phyloP scores from a whole-genome alignment of 2,888 invertebrate genomes.

The Tetranychus piercei region DNA sequence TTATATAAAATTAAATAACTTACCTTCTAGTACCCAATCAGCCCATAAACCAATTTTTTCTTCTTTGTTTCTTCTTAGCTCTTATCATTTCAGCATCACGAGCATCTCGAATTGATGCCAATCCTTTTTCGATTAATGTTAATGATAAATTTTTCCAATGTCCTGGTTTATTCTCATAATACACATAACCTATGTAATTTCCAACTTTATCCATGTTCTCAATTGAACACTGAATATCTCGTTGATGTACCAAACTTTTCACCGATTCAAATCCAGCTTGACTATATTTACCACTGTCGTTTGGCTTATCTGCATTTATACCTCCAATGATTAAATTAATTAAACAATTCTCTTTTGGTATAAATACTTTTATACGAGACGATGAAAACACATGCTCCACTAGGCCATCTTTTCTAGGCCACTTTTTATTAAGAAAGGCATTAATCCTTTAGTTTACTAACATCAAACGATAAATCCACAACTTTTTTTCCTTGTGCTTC shows the following conservation, averaged over 20 bases:
- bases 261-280: conserved; percentile 68
- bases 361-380: conserved; percentile 72
- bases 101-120: conserved; percentile 79
- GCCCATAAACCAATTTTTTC: conserved; percentile 37
- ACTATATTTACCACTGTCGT: conserved; percentile 43
- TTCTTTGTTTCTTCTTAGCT: conserved; percentile 72
- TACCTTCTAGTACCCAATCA: conserved; percentile 29
- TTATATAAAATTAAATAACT: not conserved
- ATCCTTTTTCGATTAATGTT: conserved; percentile 70
- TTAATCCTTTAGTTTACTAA: conserved; percentile 2
- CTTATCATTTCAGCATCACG: conserved; percentile 55
- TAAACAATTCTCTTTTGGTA: conserved; percentile 73
- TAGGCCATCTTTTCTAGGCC: conserved; percentile 56
- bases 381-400: conserved; percentile 96
- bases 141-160: conserved; percentile 71
- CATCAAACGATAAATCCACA: conserved; percentile 6
- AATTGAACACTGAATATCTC: conserved; percentile 61
- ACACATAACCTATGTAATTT: conserved; percentile 80
- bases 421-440: conserved; percentile 14
- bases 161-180: conserved; percentile 37
- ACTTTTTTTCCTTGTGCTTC: conserved; percentile 49
- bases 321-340: conserved; percentile 20
- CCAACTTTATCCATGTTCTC: conserved; percentile 92
- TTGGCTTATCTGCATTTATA: conserved; percentile 17
- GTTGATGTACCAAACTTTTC: conserved; percentile 18